Evolutionary conservation across 2,797 vertebrate species (phyloP), one percentile per base, ranked within the genome.

Genomic region (Chiroxiphia lanceolata): DNA sequence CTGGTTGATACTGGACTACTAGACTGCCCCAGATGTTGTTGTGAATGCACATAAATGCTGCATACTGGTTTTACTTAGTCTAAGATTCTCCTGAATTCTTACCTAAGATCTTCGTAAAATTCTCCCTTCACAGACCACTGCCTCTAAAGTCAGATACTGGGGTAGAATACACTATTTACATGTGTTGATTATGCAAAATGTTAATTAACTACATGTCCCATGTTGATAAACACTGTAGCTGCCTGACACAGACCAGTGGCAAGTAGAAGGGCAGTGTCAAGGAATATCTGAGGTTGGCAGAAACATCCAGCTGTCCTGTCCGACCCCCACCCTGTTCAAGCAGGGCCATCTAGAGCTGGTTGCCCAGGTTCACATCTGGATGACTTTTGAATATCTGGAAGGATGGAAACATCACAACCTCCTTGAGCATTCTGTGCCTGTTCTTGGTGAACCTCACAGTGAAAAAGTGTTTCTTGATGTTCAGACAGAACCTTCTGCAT

Each of bases 251-350:
- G 11, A 12, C 10, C 29, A 61, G 29, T 64, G 21, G 4, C 9
- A 26, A 29, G 9, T 15, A 61, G 22, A 85, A 77, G 33, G 17
- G 3, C 26, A 5, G 3, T 15, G n/a, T 51, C 27, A 44, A 15
- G 50, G 34, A 65, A 15, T 3, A 25, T 16, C 8, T 65, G 38
- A 74, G 3, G 3, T 18, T 33, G 29, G 6, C 9, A 60, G 29
- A 10, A 69, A 21, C 6, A 25, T 25, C 34, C 53, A 57, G 17
- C 47, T 19, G 10, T 10, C 11, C 59, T 65, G 18, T 33, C 23
- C 33, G 51, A 5, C 3, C 5, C 4, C 2, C 2, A 2, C 3
- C 6, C 20, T 23, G 15, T 31, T 77, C 29, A 50, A 54, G 9
- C 6, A 50, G 6, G 21, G 6, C 2, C 23, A 72, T 15, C 19